phyloP scores from a whole-genome alignment of 2,797 vertebrate genomes.

The Antrozous pallidus region DNA sequence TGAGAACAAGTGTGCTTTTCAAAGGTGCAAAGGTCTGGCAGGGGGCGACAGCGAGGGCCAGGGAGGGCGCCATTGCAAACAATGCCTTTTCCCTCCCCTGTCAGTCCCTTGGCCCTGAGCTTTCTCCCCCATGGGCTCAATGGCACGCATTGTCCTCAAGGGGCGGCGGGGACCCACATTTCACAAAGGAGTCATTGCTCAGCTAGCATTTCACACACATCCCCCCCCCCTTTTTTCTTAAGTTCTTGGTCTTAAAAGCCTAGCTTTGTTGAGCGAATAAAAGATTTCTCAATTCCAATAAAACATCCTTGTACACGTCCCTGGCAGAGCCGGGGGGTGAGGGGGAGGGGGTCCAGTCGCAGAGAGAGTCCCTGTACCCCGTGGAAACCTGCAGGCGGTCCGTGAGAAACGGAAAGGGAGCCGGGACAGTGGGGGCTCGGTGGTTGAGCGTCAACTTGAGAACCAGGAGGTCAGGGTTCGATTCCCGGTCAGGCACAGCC shows the following conservation, averaged over 20 bases:
- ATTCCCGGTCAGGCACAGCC: too few species aligned
- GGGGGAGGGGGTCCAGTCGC: not conserved
- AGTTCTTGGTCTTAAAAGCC: constrained; percentile 57
- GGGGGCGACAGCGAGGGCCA: not conserved
- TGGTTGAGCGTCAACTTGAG: too few species aligned
- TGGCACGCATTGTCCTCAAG: constrained; percentile 55
- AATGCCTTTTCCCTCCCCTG: constrained; percentile 61
- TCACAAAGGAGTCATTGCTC: constrained; percentile 75
- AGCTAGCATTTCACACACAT: constrained; percentile 65
- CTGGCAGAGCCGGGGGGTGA: not conserved
- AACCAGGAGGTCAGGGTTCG: too few species aligned
- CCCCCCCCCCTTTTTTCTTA: constrained; percentile 38
- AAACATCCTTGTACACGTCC: constrained; percentile 1
- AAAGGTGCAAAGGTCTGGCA: constrained; percentile 67
- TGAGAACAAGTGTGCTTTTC: constrained; percentile 66
- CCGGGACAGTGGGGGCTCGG: too few species aligned
- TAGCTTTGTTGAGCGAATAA: constrained; percentile 65
- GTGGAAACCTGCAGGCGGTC: not conserved
- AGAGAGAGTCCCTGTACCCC: constrained; percentile 28
- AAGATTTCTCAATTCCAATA: constrained; percentile 62
- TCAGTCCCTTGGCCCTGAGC: constrained; percentile 57
- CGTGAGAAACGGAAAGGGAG: not conserved
- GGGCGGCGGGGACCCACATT: not conserved
- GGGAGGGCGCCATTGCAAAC: constrained; percentile 37
- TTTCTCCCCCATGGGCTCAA: constrained; percentile 70